Evolutionary conservation across 2,113 vertebrate species (phyloP).

Genomic region (Plecotus auritus): DNA sequence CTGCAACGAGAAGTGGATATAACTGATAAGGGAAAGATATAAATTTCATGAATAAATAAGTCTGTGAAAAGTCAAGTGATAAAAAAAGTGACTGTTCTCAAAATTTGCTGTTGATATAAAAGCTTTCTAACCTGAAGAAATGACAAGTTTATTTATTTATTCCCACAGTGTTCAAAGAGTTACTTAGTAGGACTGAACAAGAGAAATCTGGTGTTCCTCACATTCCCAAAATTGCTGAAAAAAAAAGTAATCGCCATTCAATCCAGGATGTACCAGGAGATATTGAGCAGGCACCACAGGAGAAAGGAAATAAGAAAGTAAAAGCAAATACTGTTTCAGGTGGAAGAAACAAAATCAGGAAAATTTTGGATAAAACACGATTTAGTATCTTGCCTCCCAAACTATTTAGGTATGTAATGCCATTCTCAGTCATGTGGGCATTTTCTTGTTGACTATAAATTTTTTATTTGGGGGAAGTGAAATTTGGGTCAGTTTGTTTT

Average conservation of each 20-base stretch:
- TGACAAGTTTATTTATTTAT: constrained; percentile 35
- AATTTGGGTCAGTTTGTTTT: background rate
- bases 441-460: background rate
- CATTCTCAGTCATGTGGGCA: background rate
- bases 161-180: constrained; percentile 93
- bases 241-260: constrained; percentile 96
- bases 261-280: constrained; percentile 95
- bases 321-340: constrained; percentile 97
- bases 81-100: background rate
- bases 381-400: constrained; percentile 98
- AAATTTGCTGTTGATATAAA: background rate
- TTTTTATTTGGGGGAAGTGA: background rate
- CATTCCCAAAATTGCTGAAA: constrained; percentile 97
- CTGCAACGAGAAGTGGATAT: background rate
- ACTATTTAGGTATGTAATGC: constrained; percentile 89
- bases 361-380: constrained; percentile 96
- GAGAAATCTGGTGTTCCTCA: constrained; percentile 93
- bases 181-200: constrained; percentile 90
- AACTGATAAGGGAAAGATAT: background rate
- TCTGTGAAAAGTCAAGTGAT: background rate
- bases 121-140: constrained; percentile 17
- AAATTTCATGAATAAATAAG: background rate
- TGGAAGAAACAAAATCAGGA: constrained; percentile 95
- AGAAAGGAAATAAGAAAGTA: constrained; percentile 92
- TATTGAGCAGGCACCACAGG: constrained; percentile 89